Base-by-base conservation (phyloP, 2,888 invertebrate species). In the Carpatolechia fugitivella region DNA sequence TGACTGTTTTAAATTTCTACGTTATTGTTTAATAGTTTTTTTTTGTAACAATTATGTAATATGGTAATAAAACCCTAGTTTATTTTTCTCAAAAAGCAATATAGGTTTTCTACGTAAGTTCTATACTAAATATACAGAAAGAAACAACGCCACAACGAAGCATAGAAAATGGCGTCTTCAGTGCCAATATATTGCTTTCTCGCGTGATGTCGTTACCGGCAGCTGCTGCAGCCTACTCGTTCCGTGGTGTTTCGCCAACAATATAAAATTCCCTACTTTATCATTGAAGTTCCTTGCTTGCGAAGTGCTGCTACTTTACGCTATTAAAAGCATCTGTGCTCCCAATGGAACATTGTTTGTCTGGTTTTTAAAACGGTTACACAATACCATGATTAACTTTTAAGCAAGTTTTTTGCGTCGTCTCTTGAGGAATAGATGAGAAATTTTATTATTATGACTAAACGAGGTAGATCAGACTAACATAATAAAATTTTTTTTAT, bases 121-220 rank as follows among this genome's bases (percentile, higher is more conserved):
- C 1, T 30, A n/a, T 29, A 29, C 16, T 20, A 31, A 33, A 50
- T 47, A 24, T 24, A 24, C 24, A 24, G 24, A 24, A 24, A n/a
- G n/a, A 36, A 29, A 30, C 48, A 48, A 46, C 59, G 64, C 69
- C 67, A 62, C 70, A 63, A 64, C 68, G 67, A 66, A 71, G 69
- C 72, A 76, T 72, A 68, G 76, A 76, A 81, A 80, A 85, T 79
- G 79, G 82, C 82, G 78, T 85, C 84, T 87, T 83, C 76, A 70
- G 70, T 75, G 72, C 80, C 87, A 77, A 87, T 86, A 88, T 89
- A 89, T 89, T 82, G 85, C 84, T 81, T 82, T 76, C 80, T 86
- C 81, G 85, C 87, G 87, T 89, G 88, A 81, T 72, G 82, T 89
- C 88, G 86, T 89, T 89, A 86, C 71, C 60, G 60, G 67, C 89